These are phyloP conservation scores for Melikaiella ostensackeni DNA, from an alignment of 2,888 invertebrate species.

Conservation along the genomic window DNA sequence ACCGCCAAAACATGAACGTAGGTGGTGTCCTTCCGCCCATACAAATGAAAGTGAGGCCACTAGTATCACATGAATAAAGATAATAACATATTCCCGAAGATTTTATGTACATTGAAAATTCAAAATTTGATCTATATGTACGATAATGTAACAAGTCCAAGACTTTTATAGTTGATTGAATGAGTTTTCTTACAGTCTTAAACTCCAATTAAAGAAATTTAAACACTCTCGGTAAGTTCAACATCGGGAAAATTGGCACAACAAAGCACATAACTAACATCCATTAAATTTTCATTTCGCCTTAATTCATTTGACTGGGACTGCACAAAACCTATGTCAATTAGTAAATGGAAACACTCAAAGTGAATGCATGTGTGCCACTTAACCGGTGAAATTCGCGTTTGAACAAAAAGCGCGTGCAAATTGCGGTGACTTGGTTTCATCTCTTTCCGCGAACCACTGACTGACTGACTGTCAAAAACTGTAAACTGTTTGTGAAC, in stretches of 20 bases:
- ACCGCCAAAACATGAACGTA: constrained; percentile 27
- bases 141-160: neutral
- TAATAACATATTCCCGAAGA: constrained; percentile 17
- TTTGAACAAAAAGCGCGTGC: neutral
- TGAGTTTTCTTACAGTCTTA: too few species aligned
- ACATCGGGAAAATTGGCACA: neutral
- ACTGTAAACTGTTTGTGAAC: too few species aligned
- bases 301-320: neutral
- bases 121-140: neutral
- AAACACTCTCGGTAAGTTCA: neutral
- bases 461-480: too few species aligned
- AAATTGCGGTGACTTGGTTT: neutral
- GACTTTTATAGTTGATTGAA: neutral
- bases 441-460: neutral
- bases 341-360: constrained; percentile 2
- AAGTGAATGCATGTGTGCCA: constrained; percentile 25
- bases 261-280: neutral
- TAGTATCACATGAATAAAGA: constrained; percentile 20
- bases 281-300: neutral
- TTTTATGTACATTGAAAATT: neutral
- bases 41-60: constrained; percentile 38
- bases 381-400: constrained; percentile 33
- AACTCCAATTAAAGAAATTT: neutral
- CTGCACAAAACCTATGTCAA: neutral
- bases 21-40: constrained; percentile 40